Percentiles rank a stretch among this genome's conserved stretches.
These are phyloP conservation scores for Medauroidea extradentata DNA, from an alignment of 1,140 invertebrate genomes.

Conservation along the genomic window DNA sequence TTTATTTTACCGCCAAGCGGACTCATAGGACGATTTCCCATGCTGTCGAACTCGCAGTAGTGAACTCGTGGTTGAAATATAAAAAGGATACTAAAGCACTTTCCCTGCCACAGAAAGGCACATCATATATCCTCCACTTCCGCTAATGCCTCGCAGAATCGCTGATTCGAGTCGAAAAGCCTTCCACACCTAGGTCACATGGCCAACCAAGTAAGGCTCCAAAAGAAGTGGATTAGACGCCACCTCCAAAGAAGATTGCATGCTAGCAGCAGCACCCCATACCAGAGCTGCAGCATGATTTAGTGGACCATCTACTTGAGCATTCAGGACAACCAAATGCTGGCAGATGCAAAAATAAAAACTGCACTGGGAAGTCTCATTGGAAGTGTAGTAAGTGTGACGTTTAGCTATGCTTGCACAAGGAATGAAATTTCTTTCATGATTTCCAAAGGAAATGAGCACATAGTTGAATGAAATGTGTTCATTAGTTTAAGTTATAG, in stretches of 20 bases:
- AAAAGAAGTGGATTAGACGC: background rate
- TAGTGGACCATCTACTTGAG: constrained; percentile 9
- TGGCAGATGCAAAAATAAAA: constrained; percentile 5
- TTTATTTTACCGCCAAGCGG: constrained; percentile 29
- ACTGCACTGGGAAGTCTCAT: constrained; percentile 9
- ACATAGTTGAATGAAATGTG: no score
- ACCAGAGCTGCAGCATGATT: constrained; percentile 7
- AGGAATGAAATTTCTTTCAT: constrained; percentile 9
- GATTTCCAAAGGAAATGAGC: constrained; percentile 11
- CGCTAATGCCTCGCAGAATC: no score
- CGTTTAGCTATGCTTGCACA: constrained; percentile 4
- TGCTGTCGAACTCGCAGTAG: constrained; percentile 28
- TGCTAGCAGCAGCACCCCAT: background rate
- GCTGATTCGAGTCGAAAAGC: no score
- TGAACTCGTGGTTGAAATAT: constrained; percentile 35
- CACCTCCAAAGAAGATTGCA: background rate
- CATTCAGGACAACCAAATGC: constrained; percentile 2
- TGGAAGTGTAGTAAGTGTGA: constrained; percentile 12
- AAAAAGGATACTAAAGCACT: constrained; percentile 16
- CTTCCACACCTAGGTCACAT: background rate
- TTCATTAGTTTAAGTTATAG: no score
- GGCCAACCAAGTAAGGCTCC: constrained; percentile 5
- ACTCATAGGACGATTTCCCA: constrained; percentile 33
- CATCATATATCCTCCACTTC: constrained; percentile 13
- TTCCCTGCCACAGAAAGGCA: constrained; percentile 8